Base-by-base conservation (phyloP, 2,113 vertebrate genomes). In the Pedetes capensis region DNA sequence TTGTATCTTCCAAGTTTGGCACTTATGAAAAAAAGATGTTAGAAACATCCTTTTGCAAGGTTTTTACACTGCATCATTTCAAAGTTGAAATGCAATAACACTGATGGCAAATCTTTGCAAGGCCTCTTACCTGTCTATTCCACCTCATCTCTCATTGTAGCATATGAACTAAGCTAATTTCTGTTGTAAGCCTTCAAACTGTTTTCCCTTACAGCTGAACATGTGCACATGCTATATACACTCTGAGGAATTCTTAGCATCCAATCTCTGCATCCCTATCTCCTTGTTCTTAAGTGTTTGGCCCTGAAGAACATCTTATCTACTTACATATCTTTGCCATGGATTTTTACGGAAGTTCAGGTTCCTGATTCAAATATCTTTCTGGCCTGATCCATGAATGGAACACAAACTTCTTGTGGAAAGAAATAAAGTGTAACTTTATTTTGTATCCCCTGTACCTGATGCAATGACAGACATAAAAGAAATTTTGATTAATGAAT, bases 331-430 rank as follows among this genome's bases (percentile, higher is more conserved):
- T 10, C 14, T 0, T 32, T 59, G 2, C 20, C 1, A 29, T 3
- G 1, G 22, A 34, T 12, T 68, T 79, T 12, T 1, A n/a, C 0
- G 49, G 39, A 88, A 34, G 27, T 64, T 25, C 51, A 9, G 22
- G 12, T 17, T 8, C 18, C 42, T 18, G 3, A 42, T 16, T 64
- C 59, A 75, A 12, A 27, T n/a, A 80, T 75, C 2, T 37, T 3
- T 29, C 16, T 55, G 10, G 5, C 1, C 8, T 2, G 34, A 0
- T 44, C 4, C n/a, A 8, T 4, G 49, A 47, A 1, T 34, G 23
- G 11, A 79, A 22, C 44, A 86, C 25, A 82, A 61, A 76, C 8
- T 74, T 93, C 49, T 84, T 66, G 0, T 22, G 6, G 17, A 2
- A 2, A 78, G 32, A 79, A 2, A 76, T 66, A 14, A 55, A 22